phyloP scores from a whole-genome alignment of 2,113 vertebrate genomes.

The Pelobates fuscus region DNA sequence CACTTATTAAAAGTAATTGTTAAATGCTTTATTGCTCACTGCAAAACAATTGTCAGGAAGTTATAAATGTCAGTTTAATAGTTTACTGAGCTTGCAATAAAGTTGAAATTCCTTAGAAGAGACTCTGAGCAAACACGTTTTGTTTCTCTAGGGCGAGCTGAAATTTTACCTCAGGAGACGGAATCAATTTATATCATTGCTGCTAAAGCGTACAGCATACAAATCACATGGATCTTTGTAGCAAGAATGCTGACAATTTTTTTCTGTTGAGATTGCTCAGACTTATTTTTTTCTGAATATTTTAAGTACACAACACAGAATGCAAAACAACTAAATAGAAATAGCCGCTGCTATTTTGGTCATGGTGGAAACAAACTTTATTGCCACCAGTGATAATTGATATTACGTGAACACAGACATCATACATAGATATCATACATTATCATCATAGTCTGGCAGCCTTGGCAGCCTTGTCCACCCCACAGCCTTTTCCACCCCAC shows the following conservation, averaged over 20 bases:
- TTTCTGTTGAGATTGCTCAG: slow-evolving; percentile 27
- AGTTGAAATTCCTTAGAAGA: slow-evolving; percentile 46
- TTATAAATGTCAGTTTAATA: slow-evolving; percentile 49
- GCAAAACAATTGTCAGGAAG: slow-evolving; percentile 39
- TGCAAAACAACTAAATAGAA: slow-evolving; percentile 26
- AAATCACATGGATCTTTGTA: slow-evolving; percentile 44
- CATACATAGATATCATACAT: too few relatives aligned
- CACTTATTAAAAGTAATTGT: neutral
- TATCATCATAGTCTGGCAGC: too few relatives aligned
- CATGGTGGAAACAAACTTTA: neutral
- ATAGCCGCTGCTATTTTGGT: neutral
- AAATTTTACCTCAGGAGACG: slow-evolving; percentile 49
- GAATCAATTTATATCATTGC: slow-evolving; percentile 49
- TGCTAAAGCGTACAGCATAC: slow-evolving; percentile 42
- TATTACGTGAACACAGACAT: too few relatives aligned
- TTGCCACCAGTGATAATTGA: too few relatives aligned
- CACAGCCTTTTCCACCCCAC: too few relatives aligned
- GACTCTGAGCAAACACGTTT: slow-evolving; percentile 46
- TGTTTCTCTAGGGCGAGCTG: slow-evolving; percentile 48
- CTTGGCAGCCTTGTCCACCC: too few relatives aligned
- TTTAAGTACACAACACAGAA: slow-evolving; percentile 24
- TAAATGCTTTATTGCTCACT: slow-evolving; percentile 42
- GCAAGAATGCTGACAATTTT: slow-evolving; percentile 31
- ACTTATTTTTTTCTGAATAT: slow-evolving; percentile 42
- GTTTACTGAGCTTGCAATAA: slow-evolving; percentile 50